Base-by-base conservation (phyloP, 2,797 vertebrate species). In the Enteromius argenteus region DNA sequence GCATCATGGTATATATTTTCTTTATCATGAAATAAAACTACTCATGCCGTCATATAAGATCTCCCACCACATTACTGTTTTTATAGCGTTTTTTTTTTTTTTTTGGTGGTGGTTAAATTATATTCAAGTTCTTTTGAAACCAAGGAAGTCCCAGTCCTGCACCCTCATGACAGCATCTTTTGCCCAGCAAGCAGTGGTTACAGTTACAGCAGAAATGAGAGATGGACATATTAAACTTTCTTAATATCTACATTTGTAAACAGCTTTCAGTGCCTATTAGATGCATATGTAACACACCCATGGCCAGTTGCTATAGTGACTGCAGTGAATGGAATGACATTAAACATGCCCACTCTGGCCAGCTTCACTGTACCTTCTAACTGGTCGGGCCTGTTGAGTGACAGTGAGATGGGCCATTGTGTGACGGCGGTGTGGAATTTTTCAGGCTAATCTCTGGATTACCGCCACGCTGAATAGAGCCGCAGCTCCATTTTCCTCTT, bases 361-460 rank as follows among this genome's bases (percentile, higher is more conserved):
- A 30, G 78, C 56, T 51, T 44, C 35, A 73, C 17, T 49, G 11
- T 17, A 13, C 19, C 44, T 10, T 85, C 68, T 83, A 51, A 72
- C 79, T 88, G 74, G 83, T 82, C 10, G 19, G 49, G 75, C 71
- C 32, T 83, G 64, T 35, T 83, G 82, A 84, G 83, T 75, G 83
- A 75, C 78, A 53, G 72, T 72, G 32, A 76, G 62, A 67, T 19
- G 17, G 46, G 37, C 79, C 69, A 76, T 78, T 87, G 60, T 84
- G 35, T 51, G 49, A 76, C 21, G 51, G 64, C 37, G 14, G 71
- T 46, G 44, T 56, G 79, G 53, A 79, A 86, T 84, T 85, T 86
- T 80, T 73, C 39, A 5, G 23, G 67, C 23, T 87, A 79, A 88
- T 86, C 84, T 81, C 58, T 23, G 60, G 87, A 86, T 87, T 89